phyloP scores from a whole-genome alignment of 2,797 vertebrate genomes.

The Falco biarmicus region DNA sequence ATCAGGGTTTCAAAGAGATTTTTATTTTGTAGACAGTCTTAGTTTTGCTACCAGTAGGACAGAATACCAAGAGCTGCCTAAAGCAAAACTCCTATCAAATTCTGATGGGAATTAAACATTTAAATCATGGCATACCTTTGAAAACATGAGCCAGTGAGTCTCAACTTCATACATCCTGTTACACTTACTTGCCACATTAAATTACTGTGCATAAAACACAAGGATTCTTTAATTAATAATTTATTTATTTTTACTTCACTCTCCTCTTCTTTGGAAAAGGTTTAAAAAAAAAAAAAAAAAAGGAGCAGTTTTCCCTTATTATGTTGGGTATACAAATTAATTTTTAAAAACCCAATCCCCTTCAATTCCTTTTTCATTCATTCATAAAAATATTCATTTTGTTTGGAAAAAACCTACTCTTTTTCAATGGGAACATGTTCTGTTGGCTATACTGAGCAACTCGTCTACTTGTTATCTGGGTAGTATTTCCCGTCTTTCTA shows the following conservation, averaged over 20 bases:
- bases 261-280: not conserved
- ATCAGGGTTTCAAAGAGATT: not conserved
- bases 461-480: not conserved
- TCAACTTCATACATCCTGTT: not conserved
- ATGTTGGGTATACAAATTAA: not conserved
- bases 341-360: rapidly evolving
- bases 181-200: not conserved
- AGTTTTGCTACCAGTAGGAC: not conserved
- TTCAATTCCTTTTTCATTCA: not conserved
- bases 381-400: not conserved
- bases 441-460: not conserved
- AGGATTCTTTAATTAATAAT: not conserved
- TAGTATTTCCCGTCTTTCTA: not conserved
- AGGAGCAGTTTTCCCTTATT: not conserved
- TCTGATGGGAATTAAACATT: not conserved
- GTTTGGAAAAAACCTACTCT: not conserved
- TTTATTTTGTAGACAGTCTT: not conserved
- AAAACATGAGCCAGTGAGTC: not conserved
- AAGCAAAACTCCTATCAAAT: not conserved
- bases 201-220: not conserved
- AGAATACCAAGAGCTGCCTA: not conserved
- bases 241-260: not conserved
- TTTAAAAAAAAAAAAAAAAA: not conserved
- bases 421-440: not conserved
- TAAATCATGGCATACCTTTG: not conserved